A percentile compares a stretch with the other conserved stretches of the same genome.
phyloP scores from a whole-genome alignment of 1,140 invertebrate species.

The Tribolium castaneum region DNA sequence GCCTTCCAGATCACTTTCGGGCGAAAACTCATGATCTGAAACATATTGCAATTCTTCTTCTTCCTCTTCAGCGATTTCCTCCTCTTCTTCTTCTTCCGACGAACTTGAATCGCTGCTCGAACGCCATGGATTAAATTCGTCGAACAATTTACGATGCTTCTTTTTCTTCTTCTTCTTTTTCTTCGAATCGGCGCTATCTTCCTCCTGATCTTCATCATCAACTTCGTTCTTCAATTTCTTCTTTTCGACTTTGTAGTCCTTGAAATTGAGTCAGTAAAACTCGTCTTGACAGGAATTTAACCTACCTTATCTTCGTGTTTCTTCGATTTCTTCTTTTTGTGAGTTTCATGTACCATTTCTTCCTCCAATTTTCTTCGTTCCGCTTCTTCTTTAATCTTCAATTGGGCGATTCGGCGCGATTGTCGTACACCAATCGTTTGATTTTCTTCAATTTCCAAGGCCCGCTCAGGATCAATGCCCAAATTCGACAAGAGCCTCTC shows the following conservation, averaged over 20 bases:
- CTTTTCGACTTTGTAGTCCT: conserved; percentile 14
- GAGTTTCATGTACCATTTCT: conserved; percentile 70
- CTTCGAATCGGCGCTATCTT: conserved; percentile 31
- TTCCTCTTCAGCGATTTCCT: conserved; percentile 69
- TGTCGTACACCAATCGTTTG: conserved; percentile 72
- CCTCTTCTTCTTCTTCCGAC: conserved; percentile 68
- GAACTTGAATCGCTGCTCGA: conserved; percentile 68
- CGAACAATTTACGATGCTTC: conserved; percentile 69
- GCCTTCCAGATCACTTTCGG: conserved; percentile 76
- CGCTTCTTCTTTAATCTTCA: conserved; percentile 86
- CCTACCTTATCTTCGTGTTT: conserved; percentile 61
- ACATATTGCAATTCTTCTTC: conserved; percentile 75
- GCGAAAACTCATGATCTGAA: conserved; percentile 93
- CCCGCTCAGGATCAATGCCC: conserved; percentile 66
- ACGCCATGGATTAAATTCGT: conserved; percentile 75
- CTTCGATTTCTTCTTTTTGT: conserved; percentile 68
- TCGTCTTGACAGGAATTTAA: too few species aligned
- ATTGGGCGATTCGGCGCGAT: conserved; percentile 83
- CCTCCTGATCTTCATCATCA: not conserved
- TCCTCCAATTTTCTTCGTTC: conserved; percentile 80
- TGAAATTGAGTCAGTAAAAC: not conserved
- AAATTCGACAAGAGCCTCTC: conserved; percentile 48
- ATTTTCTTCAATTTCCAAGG: conserved; percentile 56
- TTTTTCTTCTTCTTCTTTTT: conserved; percentile 68
- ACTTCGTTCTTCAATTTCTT: conserved; percentile 3